These are phyloP conservation scores for Xylocopa sonorina DNA, from an alignment of 1,140 invertebrate species.

Conservation along the genomic window DNA sequence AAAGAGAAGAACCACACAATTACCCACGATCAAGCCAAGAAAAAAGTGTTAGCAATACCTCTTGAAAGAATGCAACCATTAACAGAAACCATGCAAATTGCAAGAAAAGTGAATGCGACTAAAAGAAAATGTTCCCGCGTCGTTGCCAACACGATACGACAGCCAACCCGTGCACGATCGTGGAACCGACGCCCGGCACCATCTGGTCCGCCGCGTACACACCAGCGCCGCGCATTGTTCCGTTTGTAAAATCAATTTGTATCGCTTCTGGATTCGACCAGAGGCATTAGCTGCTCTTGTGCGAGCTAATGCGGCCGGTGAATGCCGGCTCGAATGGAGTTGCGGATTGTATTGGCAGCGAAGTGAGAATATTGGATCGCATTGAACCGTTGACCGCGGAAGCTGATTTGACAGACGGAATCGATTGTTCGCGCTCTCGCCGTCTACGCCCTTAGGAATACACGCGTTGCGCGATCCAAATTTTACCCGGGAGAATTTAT, in stretches of 20 bases:
- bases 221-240: constrained; percentile 48
- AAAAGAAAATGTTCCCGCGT: constrained; percentile 57
- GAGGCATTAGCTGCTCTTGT: constrained; percentile 58
- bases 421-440: constrained; percentile 60
- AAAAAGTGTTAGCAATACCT: background rate
- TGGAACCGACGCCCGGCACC: background rate
- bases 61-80: constrained; percentile 23
- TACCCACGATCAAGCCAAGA: background rate
- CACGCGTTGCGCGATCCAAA: background rate
- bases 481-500: background rate
- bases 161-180: background rate
- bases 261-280: constrained; percentile 63
- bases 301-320: constrained; percentile 52
- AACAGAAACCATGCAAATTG: constrained; percentile 28
- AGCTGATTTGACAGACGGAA: constrained; percentile 71
- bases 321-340: constrained; percentile 62
- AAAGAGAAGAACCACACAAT: background rate
- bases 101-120: constrained; percentile 27
- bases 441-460: constrained; percentile 18
- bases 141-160: constrained; percentile 50
- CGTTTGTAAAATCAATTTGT: constrained; percentile 72
- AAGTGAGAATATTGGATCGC: constrained; percentile 76
- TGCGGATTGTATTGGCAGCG: constrained; percentile 71
- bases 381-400: constrained; percentile 71
- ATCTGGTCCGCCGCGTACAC: background rate